These are phyloP conservation scores for Trachemys scripta DNA, from an alignment of 2,113 vertebrate genomes.

Conservation along the genomic window DNA sequence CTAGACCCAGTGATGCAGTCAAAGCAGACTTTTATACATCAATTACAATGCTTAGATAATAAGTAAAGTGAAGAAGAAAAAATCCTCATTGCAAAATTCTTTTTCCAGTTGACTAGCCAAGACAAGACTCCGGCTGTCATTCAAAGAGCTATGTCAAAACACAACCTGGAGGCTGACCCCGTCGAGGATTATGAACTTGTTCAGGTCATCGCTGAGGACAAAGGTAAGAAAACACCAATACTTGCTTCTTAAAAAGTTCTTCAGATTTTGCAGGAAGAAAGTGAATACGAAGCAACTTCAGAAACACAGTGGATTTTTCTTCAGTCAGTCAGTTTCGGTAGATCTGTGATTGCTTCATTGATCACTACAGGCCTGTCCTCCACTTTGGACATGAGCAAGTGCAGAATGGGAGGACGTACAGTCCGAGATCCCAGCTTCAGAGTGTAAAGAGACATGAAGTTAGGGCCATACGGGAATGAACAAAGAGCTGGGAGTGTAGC, in stretches of 20 bases:
- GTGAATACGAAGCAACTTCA: fast-evolving
- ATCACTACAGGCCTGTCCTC: neutral
- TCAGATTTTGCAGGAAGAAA: neutral
- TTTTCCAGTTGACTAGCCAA: conserved; percentile 90
- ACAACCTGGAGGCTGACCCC: conserved; percentile 88
- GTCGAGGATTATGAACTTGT: conserved; percentile 90
- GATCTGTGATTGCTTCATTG: neutral
- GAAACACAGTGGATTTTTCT: neutral
- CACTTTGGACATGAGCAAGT: neutral
- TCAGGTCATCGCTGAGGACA: conserved; percentile 92
- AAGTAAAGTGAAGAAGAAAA: neutral
- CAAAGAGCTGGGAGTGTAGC: neutral
- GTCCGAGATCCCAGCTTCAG: neutral
- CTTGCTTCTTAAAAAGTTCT: neutral
- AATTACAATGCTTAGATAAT: neutral
- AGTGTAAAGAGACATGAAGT: neutral
- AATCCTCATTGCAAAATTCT: neutral
- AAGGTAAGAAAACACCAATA: conserved; percentile 81
- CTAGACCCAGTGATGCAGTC: neutral
- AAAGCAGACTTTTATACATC: neutral
- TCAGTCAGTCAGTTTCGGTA: neutral
- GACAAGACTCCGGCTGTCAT: conserved; percentile 92
- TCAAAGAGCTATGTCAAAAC: conserved; percentile 91
- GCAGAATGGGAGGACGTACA: neutral
- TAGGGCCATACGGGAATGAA: neutral